Conservation (phyloP, 2,797 vertebrate species). For the Pangasius sanitwongsei region DNA sequence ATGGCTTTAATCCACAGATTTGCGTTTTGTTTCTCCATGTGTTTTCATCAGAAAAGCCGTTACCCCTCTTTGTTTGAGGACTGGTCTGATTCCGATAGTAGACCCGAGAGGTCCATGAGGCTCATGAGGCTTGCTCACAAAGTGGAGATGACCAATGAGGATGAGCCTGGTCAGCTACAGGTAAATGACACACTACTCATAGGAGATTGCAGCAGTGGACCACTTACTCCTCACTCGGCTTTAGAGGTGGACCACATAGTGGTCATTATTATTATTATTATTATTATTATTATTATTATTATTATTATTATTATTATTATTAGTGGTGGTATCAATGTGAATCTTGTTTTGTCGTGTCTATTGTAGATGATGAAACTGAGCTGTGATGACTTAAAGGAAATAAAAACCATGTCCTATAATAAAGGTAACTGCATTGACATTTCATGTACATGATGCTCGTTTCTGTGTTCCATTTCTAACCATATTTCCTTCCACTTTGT, state of each 20-base stretch:
- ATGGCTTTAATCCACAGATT: neutral
- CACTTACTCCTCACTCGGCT: neutral
- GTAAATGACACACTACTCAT: neutral
- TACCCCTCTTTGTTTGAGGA: conserved; percentile 31
- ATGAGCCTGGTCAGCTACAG: conserved; percentile 46
- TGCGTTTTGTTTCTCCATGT: neutral
- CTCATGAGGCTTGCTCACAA: conserved; percentile 41
- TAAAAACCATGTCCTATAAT: conserved; percentile 48
- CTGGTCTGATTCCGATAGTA: conserved; percentile 33
- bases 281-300: neutral
- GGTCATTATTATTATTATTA: neutral
- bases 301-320: neutral
- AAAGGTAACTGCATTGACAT: conserved; percentile 43
- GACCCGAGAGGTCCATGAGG: neutral
- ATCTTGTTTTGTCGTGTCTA: neutral
- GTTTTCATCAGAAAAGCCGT: conserved; percentile 17
- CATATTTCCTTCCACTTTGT: neutral
- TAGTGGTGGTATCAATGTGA: neutral
- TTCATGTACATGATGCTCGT: too few species aligned
- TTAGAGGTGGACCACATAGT: neutral
- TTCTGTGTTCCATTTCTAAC: neutral
- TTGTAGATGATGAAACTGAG: conserved; percentile 46
- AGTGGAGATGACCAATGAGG: conserved; percentile 19
- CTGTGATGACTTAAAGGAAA: conserved; percentile 31
- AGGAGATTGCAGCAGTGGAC: neutral